phyloP scores from a whole-genome alignment of 92 coral and sea anemone genomes.

The Porites lobata region DNA sequence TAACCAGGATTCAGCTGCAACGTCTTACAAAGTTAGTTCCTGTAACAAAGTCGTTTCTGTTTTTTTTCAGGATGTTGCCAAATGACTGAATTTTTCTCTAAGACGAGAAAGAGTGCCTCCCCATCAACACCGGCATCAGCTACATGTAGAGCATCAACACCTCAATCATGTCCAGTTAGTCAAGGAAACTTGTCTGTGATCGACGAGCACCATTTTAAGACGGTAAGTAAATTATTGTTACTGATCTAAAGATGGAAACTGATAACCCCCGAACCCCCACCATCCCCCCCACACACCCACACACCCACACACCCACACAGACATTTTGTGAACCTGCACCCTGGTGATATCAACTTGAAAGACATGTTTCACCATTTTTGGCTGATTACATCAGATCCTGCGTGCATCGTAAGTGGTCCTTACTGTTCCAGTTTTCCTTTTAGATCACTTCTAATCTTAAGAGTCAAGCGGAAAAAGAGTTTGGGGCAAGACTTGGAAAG shows the following conservation, averaged over 20 bases:
- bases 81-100: slow-evolving; percentile 16
- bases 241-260: background rate
- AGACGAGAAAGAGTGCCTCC: background rate
- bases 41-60: no score
- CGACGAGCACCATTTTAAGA: slow-evolving; percentile 18
- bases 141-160: slow-evolving; percentile 1
- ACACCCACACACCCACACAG: background rate
- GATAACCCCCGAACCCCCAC: background rate
- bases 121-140: slow-evolving; percentile 20
- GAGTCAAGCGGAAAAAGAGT: slow-evolving; percentile 52
- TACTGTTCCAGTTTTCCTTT: background rate
- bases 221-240: slow-evolving; percentile 19
- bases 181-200: slow-evolving; percentile 7
- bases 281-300: background rate
- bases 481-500: slow-evolving; percentile 55
- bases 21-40: no score
- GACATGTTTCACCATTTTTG: background rate
- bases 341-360: background rate
- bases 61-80: slow-evolving; percentile 9
- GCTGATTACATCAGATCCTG: background rate
- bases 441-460: slow-evolving; percentile 8
- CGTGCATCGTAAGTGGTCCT: background rate
- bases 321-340: slow-evolving; percentile 14
- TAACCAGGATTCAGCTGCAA: no score
- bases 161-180: slow-evolving; percentile 21